Conservation (phyloP, 2,888 invertebrate species). For the Mythimna vitellina region DNA sequence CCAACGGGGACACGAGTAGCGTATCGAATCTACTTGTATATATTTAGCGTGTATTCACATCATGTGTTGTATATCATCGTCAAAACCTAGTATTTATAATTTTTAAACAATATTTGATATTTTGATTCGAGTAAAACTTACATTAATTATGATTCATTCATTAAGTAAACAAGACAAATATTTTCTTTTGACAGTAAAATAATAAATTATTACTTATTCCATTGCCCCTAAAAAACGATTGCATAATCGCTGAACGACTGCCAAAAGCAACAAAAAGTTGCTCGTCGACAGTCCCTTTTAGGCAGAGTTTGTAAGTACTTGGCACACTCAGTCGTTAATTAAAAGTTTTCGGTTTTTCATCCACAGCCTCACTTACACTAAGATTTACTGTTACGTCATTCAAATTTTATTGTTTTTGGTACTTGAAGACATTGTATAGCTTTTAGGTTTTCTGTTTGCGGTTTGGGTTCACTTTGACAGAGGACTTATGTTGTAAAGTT, state of each 20-base stretch:
- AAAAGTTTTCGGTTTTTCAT: slow-evolving; percentile 50
- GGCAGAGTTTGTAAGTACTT: slow-evolving; percentile 38
- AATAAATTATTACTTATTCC: background rate
- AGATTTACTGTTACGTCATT: slow-evolving; percentile 8
- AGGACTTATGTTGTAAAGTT: no score
- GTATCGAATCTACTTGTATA: no score
- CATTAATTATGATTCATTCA: background rate
- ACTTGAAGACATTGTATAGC: background rate
- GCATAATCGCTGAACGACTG: background rate
- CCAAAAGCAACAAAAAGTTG: slow-evolving; percentile 18
- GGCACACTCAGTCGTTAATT: slow-evolving; percentile 46
- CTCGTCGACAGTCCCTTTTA: background rate
- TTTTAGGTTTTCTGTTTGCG: background rate
- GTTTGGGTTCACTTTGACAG: background rate
- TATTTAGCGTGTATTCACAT: no score
- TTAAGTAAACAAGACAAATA: background rate
- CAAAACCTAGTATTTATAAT: no score
- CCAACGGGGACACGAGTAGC: no score
- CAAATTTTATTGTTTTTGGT: slow-evolving; percentile 29
- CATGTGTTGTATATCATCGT: no score
- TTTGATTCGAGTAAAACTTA: background rate
- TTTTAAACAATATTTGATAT: no score
- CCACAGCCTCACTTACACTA: slow-evolving; percentile 2
- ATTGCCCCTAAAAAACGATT: background rate
- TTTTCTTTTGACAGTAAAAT: background rate